These are phyloP conservation scores for Crax fasciolata DNA, from an alignment of 2,797 vertebrate genomes.

Conservation along the genomic window DNA sequence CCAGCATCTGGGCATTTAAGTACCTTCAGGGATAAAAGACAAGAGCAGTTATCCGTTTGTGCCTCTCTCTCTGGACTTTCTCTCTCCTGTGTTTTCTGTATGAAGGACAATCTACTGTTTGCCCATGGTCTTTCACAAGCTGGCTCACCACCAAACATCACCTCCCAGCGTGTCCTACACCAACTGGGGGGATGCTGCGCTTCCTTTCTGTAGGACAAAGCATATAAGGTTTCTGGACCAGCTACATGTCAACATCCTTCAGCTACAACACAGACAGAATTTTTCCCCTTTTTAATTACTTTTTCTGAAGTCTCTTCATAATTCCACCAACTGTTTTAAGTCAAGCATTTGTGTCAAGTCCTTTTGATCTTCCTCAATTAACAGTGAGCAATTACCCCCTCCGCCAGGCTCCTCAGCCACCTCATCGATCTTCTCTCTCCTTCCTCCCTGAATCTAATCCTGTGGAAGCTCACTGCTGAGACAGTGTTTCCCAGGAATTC, in stretches of 20 bases:
- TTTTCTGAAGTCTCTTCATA: not conserved
- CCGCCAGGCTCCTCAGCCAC: not conserved
- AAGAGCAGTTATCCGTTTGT: not conserved
- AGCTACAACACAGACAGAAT: not conserved
- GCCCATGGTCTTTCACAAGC: not conserved
- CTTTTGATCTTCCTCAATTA: constrained; percentile 43
- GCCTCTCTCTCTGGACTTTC: not conserved
- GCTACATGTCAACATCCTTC: not conserved
- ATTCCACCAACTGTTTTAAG: not conserved
- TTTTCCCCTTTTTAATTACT: not conserved
- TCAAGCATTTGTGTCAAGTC: constrained; percentile 54
- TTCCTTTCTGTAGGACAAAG: not conserved
- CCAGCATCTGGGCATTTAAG: not conserved
- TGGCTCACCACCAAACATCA: not conserved
- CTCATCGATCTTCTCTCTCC: not conserved
- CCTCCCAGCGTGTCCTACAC: not conserved
- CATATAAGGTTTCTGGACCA: not conserved
- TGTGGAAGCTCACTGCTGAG: not conserved
- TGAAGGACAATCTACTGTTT: not conserved
- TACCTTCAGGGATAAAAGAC: not conserved
- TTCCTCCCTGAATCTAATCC: not conserved
- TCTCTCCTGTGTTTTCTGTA: no score
- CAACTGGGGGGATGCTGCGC: not conserved
- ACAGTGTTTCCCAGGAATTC: constrained; percentile 4
- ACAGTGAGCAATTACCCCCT: not conserved